Base-by-base conservation (phyloP, 2,797 vertebrate species). In the Takifugu ocellatus region DNA sequence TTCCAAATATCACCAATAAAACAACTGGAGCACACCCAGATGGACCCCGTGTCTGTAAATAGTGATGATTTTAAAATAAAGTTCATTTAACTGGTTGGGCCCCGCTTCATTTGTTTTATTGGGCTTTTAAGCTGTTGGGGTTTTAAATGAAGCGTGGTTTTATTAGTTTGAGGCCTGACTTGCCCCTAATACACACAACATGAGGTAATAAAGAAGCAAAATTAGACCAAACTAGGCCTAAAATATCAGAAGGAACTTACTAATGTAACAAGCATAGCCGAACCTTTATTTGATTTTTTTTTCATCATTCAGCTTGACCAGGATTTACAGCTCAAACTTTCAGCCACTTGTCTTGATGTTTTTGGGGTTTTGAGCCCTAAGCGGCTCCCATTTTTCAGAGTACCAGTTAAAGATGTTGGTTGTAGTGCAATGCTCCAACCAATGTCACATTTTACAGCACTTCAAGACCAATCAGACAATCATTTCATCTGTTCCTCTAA, bases 111-210 rank as follows among this genome's bases (percentile, higher is more conserved):
- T 79, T 63, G 29, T 66, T 85, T 84, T 78, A 86, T 71, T 69
- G 68, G 63, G 25, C 65, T 66, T 75, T 87, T 75, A 81, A 81
- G 68, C 75, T 66, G 83, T 76, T 66, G 50, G 63, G 58, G 70
- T 75, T 80, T 74, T 6, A 54, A 74, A 64, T 76, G 59, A 69
- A 78, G 68, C 16, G 3, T 66, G 68, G 8, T 76, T 84, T 85
- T 81, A 81, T 79, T 75, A 71, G 75, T 54, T 2, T 54, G 70
- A 75, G 60, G 72, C 62, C 68, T 27, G 55, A 74, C 10, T 63
- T 51, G 58, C 47, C 31, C 21, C 70, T 63, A 65, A 70, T 72
- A 66, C 68, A 65, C 62, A 65, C 75, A 77, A 56, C 67, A 63
- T 78, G 67, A 74, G 64, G 25, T 72, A 57, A 50, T 39, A 39